Conservation (phyloP, 2,113 vertebrate species). For the Motacilla tschutschensis region DNA sequence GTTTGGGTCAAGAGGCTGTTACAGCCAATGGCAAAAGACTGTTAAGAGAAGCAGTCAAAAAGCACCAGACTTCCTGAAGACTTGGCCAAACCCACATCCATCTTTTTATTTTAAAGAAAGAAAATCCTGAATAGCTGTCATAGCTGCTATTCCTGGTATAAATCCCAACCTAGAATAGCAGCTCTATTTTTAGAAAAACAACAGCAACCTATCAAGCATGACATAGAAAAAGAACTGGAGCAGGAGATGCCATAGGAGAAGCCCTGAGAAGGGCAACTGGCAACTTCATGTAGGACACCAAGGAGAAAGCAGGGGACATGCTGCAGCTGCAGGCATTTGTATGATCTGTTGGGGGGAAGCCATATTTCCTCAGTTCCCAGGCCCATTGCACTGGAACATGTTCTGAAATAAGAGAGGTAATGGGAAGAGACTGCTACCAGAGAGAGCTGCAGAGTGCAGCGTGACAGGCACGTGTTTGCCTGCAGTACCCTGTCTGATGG, state of each 20-base stretch:
- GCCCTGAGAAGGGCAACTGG: background rate
- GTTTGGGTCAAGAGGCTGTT: background rate
- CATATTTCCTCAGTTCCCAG: background rate
- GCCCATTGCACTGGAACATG: background rate
- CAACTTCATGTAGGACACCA: background rate
- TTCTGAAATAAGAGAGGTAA: background rate
- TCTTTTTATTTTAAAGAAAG: background rate
- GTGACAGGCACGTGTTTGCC: rapidly evolving
- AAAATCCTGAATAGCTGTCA: background rate
- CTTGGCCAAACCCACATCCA: background rate
- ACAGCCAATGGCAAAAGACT: background rate
- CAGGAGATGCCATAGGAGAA: background rate
- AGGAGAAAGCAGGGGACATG: background rate
- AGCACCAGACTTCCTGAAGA: background rate
- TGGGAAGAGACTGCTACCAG: background rate
- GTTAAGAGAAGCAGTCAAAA: background rate
- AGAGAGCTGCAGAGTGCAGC: background rate
- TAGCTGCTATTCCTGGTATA: background rate
- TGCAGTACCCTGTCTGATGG: background rate
- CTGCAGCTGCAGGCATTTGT: background rate
- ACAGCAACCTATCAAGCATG: background rate
- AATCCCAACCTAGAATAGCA: background rate
- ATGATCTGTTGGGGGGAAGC: background rate
- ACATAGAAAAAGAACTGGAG: background rate
- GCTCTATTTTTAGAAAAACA: background rate